Percentiles rank a stretch among this genome's conserved stretches.
Conservation (phyloP, 2,797 vertebrate genomes). For the Streptopelia turtur region DNA sequence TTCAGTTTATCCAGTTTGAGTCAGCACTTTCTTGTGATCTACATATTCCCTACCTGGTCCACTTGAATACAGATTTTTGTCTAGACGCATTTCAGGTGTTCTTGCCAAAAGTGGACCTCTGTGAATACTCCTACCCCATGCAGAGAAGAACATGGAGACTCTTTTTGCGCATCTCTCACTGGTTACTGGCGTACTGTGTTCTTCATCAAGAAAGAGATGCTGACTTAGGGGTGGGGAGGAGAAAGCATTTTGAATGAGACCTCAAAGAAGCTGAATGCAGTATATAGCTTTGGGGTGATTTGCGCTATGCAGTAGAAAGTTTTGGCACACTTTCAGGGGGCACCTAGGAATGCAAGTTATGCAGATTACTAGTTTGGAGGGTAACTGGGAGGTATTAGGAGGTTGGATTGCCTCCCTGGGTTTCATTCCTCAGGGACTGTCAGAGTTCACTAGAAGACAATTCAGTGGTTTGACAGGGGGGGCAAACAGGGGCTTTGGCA, state of each 20-base stretch:
- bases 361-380: background rate
- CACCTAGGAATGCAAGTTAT: background rate
- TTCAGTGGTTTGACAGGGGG: background rate
- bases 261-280: background rate
- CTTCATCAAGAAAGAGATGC: background rate
- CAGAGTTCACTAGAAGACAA: background rate
- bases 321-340: background rate
- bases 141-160: background rate
- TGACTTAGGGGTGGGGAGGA: background rate
- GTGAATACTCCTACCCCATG: background rate
- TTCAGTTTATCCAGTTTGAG: background rate
- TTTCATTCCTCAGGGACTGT: background rate
- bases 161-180: background rate
- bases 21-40: background rate
- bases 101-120: background rate
- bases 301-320: background rate
- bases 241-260: background rate
- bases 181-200: too few species aligned
- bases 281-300: background rate
- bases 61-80: background rate
- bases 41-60: background rate
- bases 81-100: background rate
- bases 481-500: background rate
- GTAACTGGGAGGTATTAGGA: background rate
- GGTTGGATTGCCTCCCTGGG: background rate